Conservation (phyloP, 2,113 vertebrate species). For the Calonectris borealis region DNA sequence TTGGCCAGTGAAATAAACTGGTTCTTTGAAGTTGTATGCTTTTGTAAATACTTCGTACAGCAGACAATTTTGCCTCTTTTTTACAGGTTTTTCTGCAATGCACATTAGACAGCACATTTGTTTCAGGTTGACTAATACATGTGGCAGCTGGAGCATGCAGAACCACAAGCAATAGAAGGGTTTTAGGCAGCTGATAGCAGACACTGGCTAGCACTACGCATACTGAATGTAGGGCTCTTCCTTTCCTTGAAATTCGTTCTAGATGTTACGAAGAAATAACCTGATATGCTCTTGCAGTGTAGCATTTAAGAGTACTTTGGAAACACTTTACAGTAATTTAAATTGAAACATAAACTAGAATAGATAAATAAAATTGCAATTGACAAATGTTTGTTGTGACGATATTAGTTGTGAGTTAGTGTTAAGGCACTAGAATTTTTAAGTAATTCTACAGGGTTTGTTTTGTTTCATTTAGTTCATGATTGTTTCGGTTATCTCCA, state of each 20-base stretch:
- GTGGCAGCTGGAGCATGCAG: background rate
- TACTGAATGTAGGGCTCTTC: background rate
- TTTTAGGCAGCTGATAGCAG: background rate
- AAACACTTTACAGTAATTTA: background rate
- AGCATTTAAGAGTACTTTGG: background rate
- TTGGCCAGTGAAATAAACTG: slow-evolving; percentile 59
- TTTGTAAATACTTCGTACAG: slow-evolving; percentile 48
- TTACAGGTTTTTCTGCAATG: background rate
- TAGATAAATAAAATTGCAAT: background rate
- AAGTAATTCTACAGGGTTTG: background rate
- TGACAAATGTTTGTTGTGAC: background rate
- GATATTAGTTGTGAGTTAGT: background rate
- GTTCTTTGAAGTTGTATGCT: slow-evolving; percentile 28
- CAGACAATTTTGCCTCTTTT: background rate
- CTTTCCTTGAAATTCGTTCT: background rate
- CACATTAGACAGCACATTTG: background rate
- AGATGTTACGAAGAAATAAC: background rate
- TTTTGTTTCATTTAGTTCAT: background rate
- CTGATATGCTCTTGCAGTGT: background rate
- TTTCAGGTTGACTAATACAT: background rate
- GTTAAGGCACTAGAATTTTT: background rate
- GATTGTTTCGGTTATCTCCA: background rate
- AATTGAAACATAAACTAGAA: background rate
- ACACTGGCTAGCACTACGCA: background rate
- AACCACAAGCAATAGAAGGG: background rate